Percentiles rank a stretch among this genome's conserved stretches.
Evolutionary conservation across 2,888 invertebrate genomes (phyloP).

Genomic region (Cantharis rustica): DNA sequence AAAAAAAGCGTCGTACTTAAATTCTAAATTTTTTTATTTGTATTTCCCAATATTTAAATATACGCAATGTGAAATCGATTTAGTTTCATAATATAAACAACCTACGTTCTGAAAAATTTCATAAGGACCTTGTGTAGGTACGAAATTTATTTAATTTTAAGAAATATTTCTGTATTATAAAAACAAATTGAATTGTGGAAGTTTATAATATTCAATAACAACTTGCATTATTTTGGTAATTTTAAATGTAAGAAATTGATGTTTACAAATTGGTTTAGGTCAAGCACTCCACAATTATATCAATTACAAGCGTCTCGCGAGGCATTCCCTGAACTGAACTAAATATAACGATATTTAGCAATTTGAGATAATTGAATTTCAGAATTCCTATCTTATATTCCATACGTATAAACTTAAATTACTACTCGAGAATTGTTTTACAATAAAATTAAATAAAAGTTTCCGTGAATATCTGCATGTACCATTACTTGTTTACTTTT

Average conservation of each 20-base stretch:
- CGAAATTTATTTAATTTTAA: background rate
- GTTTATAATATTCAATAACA: background rate
- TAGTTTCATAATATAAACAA: background rate
- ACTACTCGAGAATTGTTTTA: background rate
- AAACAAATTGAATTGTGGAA: background rate
- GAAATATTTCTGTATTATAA: background rate
- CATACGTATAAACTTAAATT: background rate
- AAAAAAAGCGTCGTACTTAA: too few relatives aligned
- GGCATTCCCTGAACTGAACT: background rate
- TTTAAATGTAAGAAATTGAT: background rate
- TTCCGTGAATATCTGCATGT: background rate
- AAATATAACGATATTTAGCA: background rate
- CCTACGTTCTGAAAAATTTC: background rate
- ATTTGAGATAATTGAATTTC: background rate
- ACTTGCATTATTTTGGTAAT: background rate
- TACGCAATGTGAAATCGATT: background rate
- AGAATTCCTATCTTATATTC: background rate
- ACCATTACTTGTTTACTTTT: conserved; percentile 8
- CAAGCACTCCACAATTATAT: conserved; percentile 3
- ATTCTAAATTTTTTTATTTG: background rate
- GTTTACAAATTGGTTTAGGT: conserved; percentile 1
- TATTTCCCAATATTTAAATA: background rate
- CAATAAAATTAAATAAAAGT: background rate
- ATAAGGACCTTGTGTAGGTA: background rate
- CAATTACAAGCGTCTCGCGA: background rate